These are phyloP conservation scores for Chiloscyllium punctatum DNA, from an alignment of 2,797 vertebrate genomes.

Conservation along the genomic window DNA sequence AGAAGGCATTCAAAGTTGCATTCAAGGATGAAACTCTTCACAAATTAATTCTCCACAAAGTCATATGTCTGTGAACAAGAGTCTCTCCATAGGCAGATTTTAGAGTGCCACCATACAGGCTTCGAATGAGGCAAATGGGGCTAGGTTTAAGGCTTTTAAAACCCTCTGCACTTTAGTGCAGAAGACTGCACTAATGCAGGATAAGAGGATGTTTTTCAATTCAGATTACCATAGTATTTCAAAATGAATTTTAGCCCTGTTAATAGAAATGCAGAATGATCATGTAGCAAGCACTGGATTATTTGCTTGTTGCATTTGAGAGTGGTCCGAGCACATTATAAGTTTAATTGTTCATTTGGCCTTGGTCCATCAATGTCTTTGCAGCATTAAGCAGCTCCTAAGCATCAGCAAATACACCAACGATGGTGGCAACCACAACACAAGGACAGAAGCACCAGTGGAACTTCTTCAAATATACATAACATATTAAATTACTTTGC, in stretches of 20 bases:
- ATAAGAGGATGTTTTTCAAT: slow-evolving; percentile 22
- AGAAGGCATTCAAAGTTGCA: background rate
- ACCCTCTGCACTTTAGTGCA: slow-evolving; percentile 1
- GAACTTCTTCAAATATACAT: slow-evolving; percentile 54
- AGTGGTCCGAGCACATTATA: slow-evolving; percentile 87
- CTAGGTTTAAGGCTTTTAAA: slow-evolving; percentile 28
- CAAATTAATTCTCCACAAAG: background rate
- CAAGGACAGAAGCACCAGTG: slow-evolving; percentile 46
- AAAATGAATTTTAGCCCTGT: background rate
- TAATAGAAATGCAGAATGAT: background rate
- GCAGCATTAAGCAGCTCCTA: slow-evolving; percentile 55
- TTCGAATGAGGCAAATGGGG: background rate
- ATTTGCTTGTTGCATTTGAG: slow-evolving; percentile 43
- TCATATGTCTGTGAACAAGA: background rate
- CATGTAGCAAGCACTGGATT: background rate
- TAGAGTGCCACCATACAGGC: background rate
- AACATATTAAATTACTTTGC: slow-evolving; percentile 60
- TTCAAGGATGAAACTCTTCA: background rate
- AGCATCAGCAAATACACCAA: slow-evolving; percentile 50
- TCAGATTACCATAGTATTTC: slow-evolving; percentile 11
- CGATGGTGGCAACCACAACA: slow-evolving; percentile 54
- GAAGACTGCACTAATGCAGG: background rate
- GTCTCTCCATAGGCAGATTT: background rate
- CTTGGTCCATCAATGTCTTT: slow-evolving; percentile 62
- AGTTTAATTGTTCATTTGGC: slow-evolving; percentile 79